Base-by-base conservation (phyloP, 2,113 vertebrate species). In the Rhinoderma darwinii region DNA sequence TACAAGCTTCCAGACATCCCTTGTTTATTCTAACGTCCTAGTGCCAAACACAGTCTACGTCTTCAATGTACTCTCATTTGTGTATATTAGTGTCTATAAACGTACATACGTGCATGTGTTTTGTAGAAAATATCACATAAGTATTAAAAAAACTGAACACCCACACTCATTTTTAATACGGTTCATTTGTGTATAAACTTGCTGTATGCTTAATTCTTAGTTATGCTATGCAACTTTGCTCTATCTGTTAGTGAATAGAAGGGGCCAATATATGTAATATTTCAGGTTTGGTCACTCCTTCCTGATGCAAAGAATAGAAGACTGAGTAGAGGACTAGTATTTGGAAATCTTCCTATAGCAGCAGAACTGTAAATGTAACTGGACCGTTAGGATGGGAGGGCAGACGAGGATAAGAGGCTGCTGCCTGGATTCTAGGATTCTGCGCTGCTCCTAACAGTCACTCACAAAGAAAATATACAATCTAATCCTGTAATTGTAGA, bases 361-460 rank as follows among this genome's bases (percentile, higher is more conserved):
- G 84, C 32, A 80, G 83, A 66, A 86, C 63, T 75, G 35, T 56
- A 35, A 80, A 41, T 44, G 68, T 37, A 74, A 39, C 68, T 87
- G 86, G 86, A 82, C 86, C 78, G 68, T 87, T 82, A 87, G 86
- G 86, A 87, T 87, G 86, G 68, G 86, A 87, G 86, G 86, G 86
- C 54, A 82, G 79, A 43, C 37, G 86, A 82, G 86, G 86, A 87
- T 87, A 87, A 82, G 79, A 87, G 86, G 86, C 86, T 72, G 50
- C 37, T 43, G 77, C 14, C 39, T 84, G 54, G 73, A 75, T 63
- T 84, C 32, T 56, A 35, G 27, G 37, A 77, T 77, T 63, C 30
- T 37, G 41, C 18, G 12, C 5, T 61, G 22, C 61, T 66, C 59
- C 27, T 61, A 37, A 39, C 30, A 56, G 35, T 35, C 32, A 1